Evolutionary conservation across 2,888 invertebrate species (phyloP).

Genomic region (Dendrolimus houi): DNA sequence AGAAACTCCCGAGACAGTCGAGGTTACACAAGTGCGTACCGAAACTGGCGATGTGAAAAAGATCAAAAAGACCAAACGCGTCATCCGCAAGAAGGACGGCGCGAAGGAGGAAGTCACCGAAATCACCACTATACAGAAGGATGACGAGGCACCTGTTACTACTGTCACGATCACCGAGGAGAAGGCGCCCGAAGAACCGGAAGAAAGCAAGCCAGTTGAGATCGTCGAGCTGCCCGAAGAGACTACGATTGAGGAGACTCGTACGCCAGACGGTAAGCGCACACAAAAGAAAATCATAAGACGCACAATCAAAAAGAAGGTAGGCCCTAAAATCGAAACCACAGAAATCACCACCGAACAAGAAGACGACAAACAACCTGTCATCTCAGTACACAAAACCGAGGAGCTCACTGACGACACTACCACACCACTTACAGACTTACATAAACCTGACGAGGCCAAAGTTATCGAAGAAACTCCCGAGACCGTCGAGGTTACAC

Average conservation of each 20-base stretch:
- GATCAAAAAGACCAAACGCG: constrained; percentile 33
- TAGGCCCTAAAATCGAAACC: constrained; percentile 37
- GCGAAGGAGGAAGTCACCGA: constrained; percentile 57
- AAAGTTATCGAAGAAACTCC: background rate
- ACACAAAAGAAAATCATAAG: constrained; percentile 18
- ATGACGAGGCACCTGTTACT: constrained; percentile 24
- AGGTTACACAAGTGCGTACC: constrained; percentile 12
- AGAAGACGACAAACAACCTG: constrained; percentile 25
- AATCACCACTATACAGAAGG: constrained; percentile 51
- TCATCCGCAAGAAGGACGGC: constrained; percentile 36
- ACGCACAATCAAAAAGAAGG: constrained; percentile 22
- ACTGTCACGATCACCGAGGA: constrained; percentile 10
- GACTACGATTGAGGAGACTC: constrained; percentile 10
- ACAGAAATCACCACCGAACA: constrained; percentile 30
- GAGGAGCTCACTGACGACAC: constrained; percentile 6
- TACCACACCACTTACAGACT: constrained; percentile 4
- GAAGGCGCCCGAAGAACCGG: constrained; percentile 1
- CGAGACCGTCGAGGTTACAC: background rate
- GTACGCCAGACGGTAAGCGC: constrained; percentile 20
- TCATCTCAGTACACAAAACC: constrained; percentile 12
- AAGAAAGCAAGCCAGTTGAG: constrained; percentile 13
- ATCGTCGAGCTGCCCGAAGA: constrained; percentile 9
- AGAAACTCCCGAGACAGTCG: constrained; percentile 13
- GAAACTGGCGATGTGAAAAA: constrained; percentile 39
- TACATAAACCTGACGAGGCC: constrained; percentile 7